Evolutionary conservation across 1,140 invertebrate genomes (phyloP).

Genomic region (Coenobita brevimanus): DNA sequence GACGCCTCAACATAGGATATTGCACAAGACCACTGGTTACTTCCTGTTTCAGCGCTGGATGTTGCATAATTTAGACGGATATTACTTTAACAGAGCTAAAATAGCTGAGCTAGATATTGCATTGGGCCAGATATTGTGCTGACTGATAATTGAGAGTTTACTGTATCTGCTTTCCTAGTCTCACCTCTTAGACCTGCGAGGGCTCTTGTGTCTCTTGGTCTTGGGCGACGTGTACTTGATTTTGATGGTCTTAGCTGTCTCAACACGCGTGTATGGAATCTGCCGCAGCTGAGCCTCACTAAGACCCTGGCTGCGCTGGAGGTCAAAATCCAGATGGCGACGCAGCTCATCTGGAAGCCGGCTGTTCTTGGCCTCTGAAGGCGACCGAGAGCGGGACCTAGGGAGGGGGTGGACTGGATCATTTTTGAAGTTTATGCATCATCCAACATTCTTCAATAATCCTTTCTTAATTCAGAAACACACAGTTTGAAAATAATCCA

Average conservation of each 20-base stretch:
- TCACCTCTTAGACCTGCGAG: constrained; percentile 69
- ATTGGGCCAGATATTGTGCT: no score
- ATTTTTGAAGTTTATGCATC: no score
- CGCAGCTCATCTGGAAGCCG: constrained; percentile 82
- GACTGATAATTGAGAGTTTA: no score
- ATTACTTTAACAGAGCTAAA: no score
- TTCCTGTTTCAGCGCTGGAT: no score
- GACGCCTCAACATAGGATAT: no score
- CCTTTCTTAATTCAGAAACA: no score
- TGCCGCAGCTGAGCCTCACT: constrained; percentile 90
- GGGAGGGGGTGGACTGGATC: not conserved
- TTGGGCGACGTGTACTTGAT: constrained; percentile 68
- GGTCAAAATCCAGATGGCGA: constrained; percentile 88
- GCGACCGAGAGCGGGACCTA: constrained; percentile 81
- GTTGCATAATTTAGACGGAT: no score
- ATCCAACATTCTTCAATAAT: no score
- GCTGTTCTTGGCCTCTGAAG: constrained; percentile 74
- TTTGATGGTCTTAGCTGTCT: constrained; percentile 73
- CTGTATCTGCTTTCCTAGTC: constrained; percentile 37
- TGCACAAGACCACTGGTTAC: not conserved
- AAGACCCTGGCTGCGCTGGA: constrained; percentile 92
- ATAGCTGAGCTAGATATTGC: no score
- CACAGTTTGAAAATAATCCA: no score
- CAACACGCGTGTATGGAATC: constrained; percentile 93
- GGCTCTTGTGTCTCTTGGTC: constrained; percentile 74